Evolutionary conservation across 2,797 vertebrate genomes (phyloP).

Genomic region (Esox masquinongy): DNA sequence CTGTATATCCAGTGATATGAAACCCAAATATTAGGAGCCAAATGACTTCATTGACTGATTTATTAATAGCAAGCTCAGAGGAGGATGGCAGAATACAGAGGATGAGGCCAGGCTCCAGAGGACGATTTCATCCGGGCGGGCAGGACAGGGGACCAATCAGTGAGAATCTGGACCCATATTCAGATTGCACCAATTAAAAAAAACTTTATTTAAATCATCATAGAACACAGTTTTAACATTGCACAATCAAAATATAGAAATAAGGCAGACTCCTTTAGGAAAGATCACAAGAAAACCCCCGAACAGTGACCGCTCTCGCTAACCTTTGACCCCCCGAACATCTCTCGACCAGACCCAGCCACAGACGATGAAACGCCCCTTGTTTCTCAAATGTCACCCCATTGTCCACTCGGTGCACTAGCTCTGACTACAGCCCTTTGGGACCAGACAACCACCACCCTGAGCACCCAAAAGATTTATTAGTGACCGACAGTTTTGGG

Average conservation of each 20-base stretch:
- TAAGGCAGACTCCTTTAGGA: constrained; percentile 72
- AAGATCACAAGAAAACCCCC: constrained; percentile 51
- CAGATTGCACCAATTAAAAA: constrained; percentile 55
- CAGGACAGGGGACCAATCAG: background rate
- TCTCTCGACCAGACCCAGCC: background rate
- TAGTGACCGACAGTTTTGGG: background rate
- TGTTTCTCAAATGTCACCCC: no score
- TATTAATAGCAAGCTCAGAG: no score
- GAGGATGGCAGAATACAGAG: no score
- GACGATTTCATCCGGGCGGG: background rate
- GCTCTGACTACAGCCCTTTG: no score
- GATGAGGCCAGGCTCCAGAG: background rate
- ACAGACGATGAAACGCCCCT: background rate
- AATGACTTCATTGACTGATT: no score
- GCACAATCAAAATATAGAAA: constrained; percentile 68
- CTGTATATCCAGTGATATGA: no score
- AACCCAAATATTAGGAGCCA: no score
- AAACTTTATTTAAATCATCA: constrained; percentile 69
- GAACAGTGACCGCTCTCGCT: background rate
- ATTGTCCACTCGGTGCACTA: no score
- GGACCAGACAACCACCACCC: background rate
- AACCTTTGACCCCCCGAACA: background rate
- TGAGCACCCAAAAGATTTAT: background rate
- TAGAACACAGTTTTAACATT: constrained; percentile 49
- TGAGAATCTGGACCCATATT: constrained; percentile 10